Conservation (phyloP, 2,888 invertebrate genomes). For the Choristoneura rosaceana region DNA sequence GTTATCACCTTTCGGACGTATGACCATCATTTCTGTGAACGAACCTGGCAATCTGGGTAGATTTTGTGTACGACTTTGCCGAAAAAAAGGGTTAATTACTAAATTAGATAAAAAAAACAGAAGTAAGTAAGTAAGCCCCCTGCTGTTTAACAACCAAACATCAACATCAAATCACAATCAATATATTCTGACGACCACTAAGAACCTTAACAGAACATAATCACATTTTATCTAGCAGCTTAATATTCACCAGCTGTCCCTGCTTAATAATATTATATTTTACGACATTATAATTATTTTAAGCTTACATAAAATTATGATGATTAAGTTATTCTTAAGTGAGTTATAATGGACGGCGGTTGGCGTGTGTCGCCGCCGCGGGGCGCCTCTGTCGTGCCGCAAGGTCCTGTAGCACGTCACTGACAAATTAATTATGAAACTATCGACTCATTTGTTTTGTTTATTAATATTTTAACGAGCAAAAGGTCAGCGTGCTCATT, state of each 20-base stretch:
- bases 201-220: conserved; percentile 19
- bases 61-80: too few species aligned
- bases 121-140: conserved; percentile 13
- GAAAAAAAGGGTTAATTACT: neutral
- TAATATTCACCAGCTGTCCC: conserved; percentile 36
- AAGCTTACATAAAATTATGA: conserved; percentile 40
- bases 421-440: conserved; percentile 65
- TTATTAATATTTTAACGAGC: conserved; percentile 17
- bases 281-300: conserved; percentile 40
- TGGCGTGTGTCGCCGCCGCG: conserved; percentile 58
- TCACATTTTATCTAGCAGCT: conserved; percentile 24
- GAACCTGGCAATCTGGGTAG: too few species aligned
- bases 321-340: conserved; percentile 52
- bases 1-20: too few species aligned
- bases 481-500: neutral
- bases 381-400: conserved; percentile 60
- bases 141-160: conserved; percentile 19
- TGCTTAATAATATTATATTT: conserved; percentile 33
- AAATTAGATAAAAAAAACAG: neutral
- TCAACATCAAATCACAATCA: conserved; percentile 33
- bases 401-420: conserved; percentile 58
- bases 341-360: conserved; percentile 49
- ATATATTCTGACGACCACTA: conserved; percentile 27
- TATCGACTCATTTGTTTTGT: conserved; percentile 36
- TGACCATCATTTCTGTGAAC: too few species aligned